Evolutionary conservation across 2,113 vertebrate species (phyloP).

Genomic region (Furnarius figulus): DNA sequence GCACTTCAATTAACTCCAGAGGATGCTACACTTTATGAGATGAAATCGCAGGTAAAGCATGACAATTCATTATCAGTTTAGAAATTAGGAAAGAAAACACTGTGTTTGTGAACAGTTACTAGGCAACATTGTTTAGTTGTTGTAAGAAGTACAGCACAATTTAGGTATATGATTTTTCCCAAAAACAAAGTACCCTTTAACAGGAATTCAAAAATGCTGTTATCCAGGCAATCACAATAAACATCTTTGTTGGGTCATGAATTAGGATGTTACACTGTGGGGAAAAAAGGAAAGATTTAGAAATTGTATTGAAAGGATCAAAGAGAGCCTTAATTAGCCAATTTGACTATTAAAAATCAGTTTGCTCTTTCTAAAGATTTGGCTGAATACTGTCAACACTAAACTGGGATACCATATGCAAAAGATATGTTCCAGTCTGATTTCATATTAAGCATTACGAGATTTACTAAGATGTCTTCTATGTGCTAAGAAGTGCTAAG

Average conservation of each 20-base stretch:
- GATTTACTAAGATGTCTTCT: background rate
- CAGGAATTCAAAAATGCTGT: background rate
- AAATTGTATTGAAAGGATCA: background rate
- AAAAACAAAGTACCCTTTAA: background rate
- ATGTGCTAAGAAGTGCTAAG: background rate
- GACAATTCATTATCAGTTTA: background rate
- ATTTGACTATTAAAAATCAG: background rate
- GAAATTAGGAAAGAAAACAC: background rate
- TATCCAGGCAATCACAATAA: background rate
- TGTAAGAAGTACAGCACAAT: background rate
- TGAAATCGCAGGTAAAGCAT: slow-evolving; percentile 94
- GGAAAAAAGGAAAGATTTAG: background rate
- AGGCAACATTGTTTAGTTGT: background rate
- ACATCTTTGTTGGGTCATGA: background rate
- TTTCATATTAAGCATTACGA: background rate
- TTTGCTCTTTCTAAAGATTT: background rate
- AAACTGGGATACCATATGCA: background rate
- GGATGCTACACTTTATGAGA: slow-evolving; percentile 90
- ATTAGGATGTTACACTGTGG: background rate
- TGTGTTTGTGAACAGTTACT: background rate
- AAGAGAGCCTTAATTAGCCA: background rate
- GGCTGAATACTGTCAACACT: background rate
- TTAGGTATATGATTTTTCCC: background rate
- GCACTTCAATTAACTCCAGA: slow-evolving; percentile 92
- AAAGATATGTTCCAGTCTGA: background rate